phyloP scores from a whole-genome alignment of 1,140 invertebrate species.

The Zaprionus capensis region DNA sequence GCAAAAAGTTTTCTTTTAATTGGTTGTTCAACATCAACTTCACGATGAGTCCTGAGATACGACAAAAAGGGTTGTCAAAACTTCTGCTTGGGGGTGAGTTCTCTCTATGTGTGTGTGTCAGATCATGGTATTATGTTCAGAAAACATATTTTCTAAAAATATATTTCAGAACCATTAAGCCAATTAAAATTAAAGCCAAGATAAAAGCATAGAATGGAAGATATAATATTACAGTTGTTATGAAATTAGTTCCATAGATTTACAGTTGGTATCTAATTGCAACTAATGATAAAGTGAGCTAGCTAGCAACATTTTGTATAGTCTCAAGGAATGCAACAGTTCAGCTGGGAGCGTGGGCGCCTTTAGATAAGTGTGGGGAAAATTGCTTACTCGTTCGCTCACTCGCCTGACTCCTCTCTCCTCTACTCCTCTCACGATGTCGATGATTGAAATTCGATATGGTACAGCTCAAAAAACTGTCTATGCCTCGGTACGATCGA shows the following conservation, averaged over 20 bases:
- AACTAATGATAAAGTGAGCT: slow-evolving; percentile 76
- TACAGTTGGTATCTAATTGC: slow-evolving; percentile 69
- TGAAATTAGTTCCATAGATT: slow-evolving; percentile 5
- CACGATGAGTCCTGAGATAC: slow-evolving; percentile 42
- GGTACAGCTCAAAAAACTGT: slow-evolving; percentile 21
- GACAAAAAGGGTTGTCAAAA: slow-evolving; percentile 65
- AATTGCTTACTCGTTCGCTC: slow-evolving; percentile 24
- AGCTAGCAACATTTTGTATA: slow-evolving; percentile 2
- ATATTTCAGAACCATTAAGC: slow-evolving; percentile 35
- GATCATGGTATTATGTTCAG: slow-evolving; percentile 27
- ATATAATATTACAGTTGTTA: slow-evolving; percentile 7
- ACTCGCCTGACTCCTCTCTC: background rate
- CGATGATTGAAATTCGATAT: slow-evolving; percentile 68
- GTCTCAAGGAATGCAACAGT: slow-evolving; percentile 13
- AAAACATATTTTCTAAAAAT: background rate
- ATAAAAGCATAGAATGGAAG: slow-evolving; percentile 12
- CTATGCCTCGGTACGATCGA: slow-evolving; percentile 49
- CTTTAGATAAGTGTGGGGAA: slow-evolving; percentile 45
- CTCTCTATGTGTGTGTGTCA: background rate
- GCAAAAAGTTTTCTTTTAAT: slow-evolving; percentile 72
- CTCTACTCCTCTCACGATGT: background rate
- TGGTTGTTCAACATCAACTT: slow-evolving; percentile 65
- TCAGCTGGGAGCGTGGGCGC: slow-evolving; percentile 48
- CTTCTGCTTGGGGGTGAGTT: slow-evolving; percentile 47
- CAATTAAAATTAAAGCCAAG: slow-evolving; percentile 46